phyloP scores from a whole-genome alignment of 2,113 vertebrate species.

The mouse (Mus musculus) region GRCm39 chr12:52601001-52601500 shows the following conservation, averaged over 20 bases:
- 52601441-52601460: neutral
- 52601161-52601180: neutral
- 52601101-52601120: neutral
- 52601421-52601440: neutral
- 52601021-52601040: neutral
- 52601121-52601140: neutral
- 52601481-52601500: neutral
- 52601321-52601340: neutral
- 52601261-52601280: neutral
- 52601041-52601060: neutral
- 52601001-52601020: neutral
- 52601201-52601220: neutral
- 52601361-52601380: neutral
- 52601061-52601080: neutral
- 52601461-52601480: neutral
- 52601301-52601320: neutral
- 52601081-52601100: neutral
- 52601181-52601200: neutral
- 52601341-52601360: neutral
- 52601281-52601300: neutral
- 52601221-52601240: neutral
- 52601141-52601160: neutral
- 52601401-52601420: neutral
- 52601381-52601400: neutral
- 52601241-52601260: neutral